Base-by-base conservation (phyloP, 2,888 invertebrate species). In the Julus scandinavius region DNA sequence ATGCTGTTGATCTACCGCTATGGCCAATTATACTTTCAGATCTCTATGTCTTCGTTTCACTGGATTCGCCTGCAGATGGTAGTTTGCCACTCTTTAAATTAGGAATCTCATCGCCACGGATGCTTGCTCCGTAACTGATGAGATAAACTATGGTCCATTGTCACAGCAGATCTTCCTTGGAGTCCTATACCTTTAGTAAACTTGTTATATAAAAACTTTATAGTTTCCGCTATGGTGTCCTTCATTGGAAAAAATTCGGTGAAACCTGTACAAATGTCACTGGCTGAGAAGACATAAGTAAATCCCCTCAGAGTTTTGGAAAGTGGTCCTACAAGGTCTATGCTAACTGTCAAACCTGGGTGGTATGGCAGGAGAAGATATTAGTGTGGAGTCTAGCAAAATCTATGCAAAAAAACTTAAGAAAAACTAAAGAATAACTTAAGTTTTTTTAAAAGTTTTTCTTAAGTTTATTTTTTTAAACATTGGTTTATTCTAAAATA, bases 1-100 rank as follows among this genome's bases (percentile, higher is more conserved):
- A 85, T 89, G 88, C 49, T 89, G 63, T 15, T 87, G 45, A 11
- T 15, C 58, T 15, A 58, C 58, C 11, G 7, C 58, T 0, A 58
- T 1, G 9, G 49, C 49, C 49, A 1, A 49, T 49, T 49, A 1
- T 49, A 13, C 0, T 13, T 49, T 58, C 1, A 63, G n/a, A 0
- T 63, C 63, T n/a, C 63, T 20, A 29, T 29, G 29, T 29, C 29
- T 29, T 1, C 29, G 0, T 29, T 29, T 1, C 29, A 29, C 29
- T 29, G 29, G 29, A 29, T 29, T 29, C 1, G 29, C 29, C 29
- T 29, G 29, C 29, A 29, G 29, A 29, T 29, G 29, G 29, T 29
- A 29, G 29, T 29, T 29, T 29, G 29, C 29, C 29, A 29, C 29
- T 29, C 29, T 29, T 29, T 29, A 1, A 1, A 29, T 29, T 29